Percentiles rank a stretch among this genome's conserved stretches.
These are phyloP conservation scores for Desmophyllum pertusum DNA, from an alignment of 92 coral and sea anemone species.

Conservation along the genomic window DNA sequence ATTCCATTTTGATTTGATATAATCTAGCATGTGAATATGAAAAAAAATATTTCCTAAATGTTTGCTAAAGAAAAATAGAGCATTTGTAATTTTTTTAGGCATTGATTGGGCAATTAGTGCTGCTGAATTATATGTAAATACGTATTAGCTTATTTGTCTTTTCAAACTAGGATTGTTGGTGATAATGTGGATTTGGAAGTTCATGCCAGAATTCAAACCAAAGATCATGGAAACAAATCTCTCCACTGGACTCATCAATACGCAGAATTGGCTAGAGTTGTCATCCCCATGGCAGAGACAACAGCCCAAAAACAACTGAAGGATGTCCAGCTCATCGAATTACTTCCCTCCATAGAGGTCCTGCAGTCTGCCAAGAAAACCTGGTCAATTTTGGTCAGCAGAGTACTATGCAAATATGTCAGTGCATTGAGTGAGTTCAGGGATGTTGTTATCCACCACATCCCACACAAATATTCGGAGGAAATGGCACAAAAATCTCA, in stretches of 20 bases:
- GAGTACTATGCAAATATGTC: not conserved
- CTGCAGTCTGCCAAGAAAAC: not conserved
- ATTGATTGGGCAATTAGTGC: too few species aligned
- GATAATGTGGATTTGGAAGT: slow-evolving; percentile 43
- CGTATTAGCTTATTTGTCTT: not conserved
- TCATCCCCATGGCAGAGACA: not conserved
- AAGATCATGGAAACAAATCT: slow-evolving; percentile 40
- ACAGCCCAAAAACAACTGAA: not conserved
- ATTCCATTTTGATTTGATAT: too few species aligned
- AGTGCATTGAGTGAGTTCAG: slow-evolving; percentile 30
- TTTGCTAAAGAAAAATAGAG: not conserved
- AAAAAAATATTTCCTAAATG: not conserved
- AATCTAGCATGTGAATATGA: not conserved
- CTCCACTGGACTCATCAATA: slow-evolving; percentile 34
- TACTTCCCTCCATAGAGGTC: not conserved
- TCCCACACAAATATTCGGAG: slow-evolving; percentile 26
- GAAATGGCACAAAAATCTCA: slow-evolving; percentile 33
- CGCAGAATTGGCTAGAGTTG: not conserved
- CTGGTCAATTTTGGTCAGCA: not conserved
- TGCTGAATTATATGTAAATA: too few species aligned
- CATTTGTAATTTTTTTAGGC: not conserved
- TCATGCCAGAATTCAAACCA: slow-evolving; percentile 35
- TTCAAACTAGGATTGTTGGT: slow-evolving; percentile 33
- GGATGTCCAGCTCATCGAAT: not conserved
- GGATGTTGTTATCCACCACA: slow-evolving; percentile 43